These are phyloP conservation scores for Mesochorus sp. DNA, from an alignment of 2,888 invertebrate genomes.

Conservation along the genomic window DNA sequence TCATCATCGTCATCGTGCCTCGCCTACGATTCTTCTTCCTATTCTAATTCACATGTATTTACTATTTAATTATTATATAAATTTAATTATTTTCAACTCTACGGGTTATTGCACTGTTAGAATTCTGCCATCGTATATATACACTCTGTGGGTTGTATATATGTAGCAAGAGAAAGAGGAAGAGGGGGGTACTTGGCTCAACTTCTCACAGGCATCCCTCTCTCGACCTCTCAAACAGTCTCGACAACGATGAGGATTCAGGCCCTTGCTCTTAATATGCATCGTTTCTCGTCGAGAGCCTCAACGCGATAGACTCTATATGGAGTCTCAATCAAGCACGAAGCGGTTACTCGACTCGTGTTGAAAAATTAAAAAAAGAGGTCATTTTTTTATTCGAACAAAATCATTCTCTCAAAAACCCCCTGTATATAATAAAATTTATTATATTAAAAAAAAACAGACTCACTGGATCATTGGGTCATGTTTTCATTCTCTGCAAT, in stretches of 20 bases:
- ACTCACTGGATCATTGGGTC: too few species aligned
- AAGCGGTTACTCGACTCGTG: too few species aligned
- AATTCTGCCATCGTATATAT: too few species aligned
- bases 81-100: not conserved
- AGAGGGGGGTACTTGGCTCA: too few species aligned
- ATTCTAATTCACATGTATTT: not conserved
- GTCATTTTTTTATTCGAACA: too few species aligned
- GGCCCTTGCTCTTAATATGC: slow-evolving; percentile 21
- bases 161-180: too few species aligned
- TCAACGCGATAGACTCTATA: too few species aligned
- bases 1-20: slow-evolving; percentile 25
- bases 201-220: not conserved
- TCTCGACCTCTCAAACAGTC: slow-evolving; percentile 17
- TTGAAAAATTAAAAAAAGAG: too few species aligned
- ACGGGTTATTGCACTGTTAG: not conserved
- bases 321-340: not conserved
- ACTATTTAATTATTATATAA: not conserved
- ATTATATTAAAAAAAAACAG: too few species aligned
- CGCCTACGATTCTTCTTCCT: not conserved
- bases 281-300: slow-evolving; percentile 4
- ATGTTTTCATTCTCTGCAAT: too few species aligned
- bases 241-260: slow-evolving; percentile 23
- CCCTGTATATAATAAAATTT: too few species aligned
- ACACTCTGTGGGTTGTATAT: not conserved
- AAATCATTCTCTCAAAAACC: too few species aligned